Evolutionary conservation across 2,888 invertebrate species (phyloP).

Genomic region (Cephus runcator): DNA sequence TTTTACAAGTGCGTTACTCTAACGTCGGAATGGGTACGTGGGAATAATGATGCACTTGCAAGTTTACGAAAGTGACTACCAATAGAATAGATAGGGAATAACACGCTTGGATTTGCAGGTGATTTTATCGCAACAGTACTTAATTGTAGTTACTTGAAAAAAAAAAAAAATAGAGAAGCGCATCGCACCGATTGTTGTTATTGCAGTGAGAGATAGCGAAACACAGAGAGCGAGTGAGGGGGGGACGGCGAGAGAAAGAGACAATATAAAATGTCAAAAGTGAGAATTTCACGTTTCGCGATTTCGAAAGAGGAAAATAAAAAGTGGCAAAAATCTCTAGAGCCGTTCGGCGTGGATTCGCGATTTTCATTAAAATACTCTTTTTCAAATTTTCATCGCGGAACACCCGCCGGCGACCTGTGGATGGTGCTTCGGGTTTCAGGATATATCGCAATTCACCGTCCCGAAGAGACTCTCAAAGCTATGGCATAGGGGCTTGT

Average conservation of each 20-base stretch:
- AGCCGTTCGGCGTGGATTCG: neutral
- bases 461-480: neutral
- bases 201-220: neutral
- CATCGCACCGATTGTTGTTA: neutral
- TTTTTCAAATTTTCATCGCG: neutral
- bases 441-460: neutral
- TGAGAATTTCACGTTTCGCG: neutral
- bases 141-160: neutral
- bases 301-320: neutral
- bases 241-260: neutral
- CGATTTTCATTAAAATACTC: neutral
- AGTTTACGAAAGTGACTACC: no score
- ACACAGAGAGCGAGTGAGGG: no score
- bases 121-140: neutral
- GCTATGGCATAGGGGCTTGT: neutral
- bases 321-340: neutral
- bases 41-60: no score
- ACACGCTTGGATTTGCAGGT: no score
- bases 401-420: neutral
- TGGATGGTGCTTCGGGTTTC: neutral
- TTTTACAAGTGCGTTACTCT: no score
- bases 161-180: neutral
- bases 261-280: neutral
- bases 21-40: no score
- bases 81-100: no score